These are phyloP conservation scores for Trissolcus japonicus DNA, from an alignment of 2,888 invertebrate genomes.

Conservation along the genomic window DNA sequence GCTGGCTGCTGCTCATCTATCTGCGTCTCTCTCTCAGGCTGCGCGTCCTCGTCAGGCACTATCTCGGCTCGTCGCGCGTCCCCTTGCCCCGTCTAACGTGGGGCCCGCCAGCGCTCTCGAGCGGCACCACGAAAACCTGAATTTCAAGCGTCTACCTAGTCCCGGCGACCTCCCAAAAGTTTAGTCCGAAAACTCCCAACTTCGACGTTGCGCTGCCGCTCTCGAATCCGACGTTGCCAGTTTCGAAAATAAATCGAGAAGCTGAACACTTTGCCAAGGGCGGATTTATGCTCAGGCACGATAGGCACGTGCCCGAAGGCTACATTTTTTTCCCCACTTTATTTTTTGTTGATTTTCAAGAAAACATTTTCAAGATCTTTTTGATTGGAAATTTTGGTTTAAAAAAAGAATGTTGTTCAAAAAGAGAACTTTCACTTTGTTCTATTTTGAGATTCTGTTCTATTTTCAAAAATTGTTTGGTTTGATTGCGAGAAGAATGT, in stretches of 20 bases:
- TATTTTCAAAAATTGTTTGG: too few relatives aligned
- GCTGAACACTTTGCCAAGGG: conserved; percentile 20
- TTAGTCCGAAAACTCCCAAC: conserved; percentile 59
- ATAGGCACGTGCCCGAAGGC: conserved; percentile 1
- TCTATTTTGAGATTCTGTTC: too few relatives aligned
- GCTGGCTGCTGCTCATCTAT: conserved; percentile 39
- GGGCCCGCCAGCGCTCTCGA: conserved; percentile 61
- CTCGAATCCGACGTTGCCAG: conserved; percentile 53
- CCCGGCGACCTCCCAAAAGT: conserved; percentile 64
- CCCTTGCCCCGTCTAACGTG: conserved; percentile 39
- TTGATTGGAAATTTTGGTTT: too few relatives aligned
- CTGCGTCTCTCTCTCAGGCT: conserved; percentile 37
- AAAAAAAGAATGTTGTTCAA: too few relatives aligned
- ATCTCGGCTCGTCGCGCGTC: conserved; percentile 31
- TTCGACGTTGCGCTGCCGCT: conserved; percentile 55
- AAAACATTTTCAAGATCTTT: too few relatives aligned
- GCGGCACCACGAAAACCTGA: conserved; percentile 67
- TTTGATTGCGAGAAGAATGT: too few relatives aligned
- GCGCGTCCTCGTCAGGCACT: conserved; percentile 18
- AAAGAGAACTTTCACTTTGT: too few relatives aligned
- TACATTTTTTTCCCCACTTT: not conserved
- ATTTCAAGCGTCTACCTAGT: conserved; percentile 67
- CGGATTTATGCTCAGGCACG: conserved; percentile 9
- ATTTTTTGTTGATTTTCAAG: too few relatives aligned
- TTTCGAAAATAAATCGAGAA: conserved; percentile 53